Percentiles rank a stretch among this genome's conserved stretches.
Conservation (phyloP, 2,113 vertebrate genomes). For the Larimichthys crocea region DNA sequence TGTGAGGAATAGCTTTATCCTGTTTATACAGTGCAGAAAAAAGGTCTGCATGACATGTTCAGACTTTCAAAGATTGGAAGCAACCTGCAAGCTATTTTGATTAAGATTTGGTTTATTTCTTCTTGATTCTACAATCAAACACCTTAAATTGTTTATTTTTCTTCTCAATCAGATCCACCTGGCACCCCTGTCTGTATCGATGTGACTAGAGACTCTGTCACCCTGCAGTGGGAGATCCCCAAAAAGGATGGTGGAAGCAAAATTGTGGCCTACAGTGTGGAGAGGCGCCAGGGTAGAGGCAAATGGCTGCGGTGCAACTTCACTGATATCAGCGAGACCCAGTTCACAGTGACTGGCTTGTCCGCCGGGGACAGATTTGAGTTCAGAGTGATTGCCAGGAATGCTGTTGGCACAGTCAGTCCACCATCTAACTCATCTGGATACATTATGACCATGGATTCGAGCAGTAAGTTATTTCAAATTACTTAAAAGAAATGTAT, state of each 20-base stretch:
- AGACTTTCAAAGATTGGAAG: neutral
- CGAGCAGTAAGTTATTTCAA: conserved; percentile 88
- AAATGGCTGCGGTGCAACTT: conserved; percentile 98
- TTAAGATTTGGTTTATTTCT: neutral
- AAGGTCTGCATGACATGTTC: neutral
- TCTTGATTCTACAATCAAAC: neutral
- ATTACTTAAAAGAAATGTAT: neutral
- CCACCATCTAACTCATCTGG: conserved; percentile 97
- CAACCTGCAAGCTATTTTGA: neutral
- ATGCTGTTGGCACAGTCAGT: conserved; percentile 96
- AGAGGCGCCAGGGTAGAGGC: conserved; percentile 92
- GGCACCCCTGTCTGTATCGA: conserved; percentile 97
- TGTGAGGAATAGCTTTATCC: neutral
- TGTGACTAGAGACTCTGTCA: conserved; percentile 96
- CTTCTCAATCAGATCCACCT: conserved; percentile 89
- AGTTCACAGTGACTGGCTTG: conserved; percentile 94
- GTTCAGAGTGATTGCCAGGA: conserved; percentile 97
- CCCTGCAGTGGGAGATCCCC: conserved; percentile 94
- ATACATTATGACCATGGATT: conserved; percentile 97
- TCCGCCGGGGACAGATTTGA: conserved; percentile 94
- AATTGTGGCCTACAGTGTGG: conserved; percentile 96
- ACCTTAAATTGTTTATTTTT: conserved; percentile 4
- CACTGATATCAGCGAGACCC: conserved; percentile 93
- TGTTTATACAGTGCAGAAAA: neutral
- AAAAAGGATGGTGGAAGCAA: conserved; percentile 94